Percentiles rank a stretch among this genome's conserved stretches.
phyloP scores from a whole-genome alignment of 2,888 invertebrate genomes.

The Clusia tigrina region DNA sequence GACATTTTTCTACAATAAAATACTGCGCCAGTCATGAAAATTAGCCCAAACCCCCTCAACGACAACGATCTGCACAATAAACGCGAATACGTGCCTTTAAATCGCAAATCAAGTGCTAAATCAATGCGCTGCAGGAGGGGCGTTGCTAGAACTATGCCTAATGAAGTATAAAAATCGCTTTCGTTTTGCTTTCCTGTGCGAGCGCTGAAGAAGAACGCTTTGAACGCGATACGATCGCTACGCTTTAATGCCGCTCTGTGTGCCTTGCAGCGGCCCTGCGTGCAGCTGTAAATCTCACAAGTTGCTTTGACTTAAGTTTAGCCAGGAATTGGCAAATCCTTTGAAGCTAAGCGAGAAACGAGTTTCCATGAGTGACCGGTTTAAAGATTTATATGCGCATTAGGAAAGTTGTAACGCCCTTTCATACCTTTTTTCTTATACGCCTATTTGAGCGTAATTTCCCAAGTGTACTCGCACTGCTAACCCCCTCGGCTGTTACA shows the following conservation, averaged over 20 bases:
- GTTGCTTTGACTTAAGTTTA: not conserved
- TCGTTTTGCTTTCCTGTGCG: not conserved
- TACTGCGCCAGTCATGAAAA: not conserved
- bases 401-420: slow-evolving; percentile 3
- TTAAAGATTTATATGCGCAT: slow-evolving; percentile 1
- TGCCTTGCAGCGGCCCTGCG: not conserved
- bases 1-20: not conserved
- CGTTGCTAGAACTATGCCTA: not conserved
- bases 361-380: not conserved
- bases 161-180: slow-evolving; percentile 2
- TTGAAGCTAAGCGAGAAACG: not conserved
- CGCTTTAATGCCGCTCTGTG: not conserved
- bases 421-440: not conserved
- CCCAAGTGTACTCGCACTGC: not conserved
- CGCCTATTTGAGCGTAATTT: not conserved
- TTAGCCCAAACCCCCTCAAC: not conserved
- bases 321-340: not conserved
- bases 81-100: too few relatives aligned
- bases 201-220: too few relatives aligned
- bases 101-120: not conserved
- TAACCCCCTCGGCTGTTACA: too few relatives aligned
- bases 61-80: not conserved
- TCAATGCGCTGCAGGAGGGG: not conserved
- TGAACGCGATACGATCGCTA: slow-evolving; percentile 1
- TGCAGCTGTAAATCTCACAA: not conserved